A percentile compares a stretch with the other conserved stretches of the same genome.
Conservation (phyloP, 2,888 invertebrate species). For the Crepidodera aurea region DNA sequence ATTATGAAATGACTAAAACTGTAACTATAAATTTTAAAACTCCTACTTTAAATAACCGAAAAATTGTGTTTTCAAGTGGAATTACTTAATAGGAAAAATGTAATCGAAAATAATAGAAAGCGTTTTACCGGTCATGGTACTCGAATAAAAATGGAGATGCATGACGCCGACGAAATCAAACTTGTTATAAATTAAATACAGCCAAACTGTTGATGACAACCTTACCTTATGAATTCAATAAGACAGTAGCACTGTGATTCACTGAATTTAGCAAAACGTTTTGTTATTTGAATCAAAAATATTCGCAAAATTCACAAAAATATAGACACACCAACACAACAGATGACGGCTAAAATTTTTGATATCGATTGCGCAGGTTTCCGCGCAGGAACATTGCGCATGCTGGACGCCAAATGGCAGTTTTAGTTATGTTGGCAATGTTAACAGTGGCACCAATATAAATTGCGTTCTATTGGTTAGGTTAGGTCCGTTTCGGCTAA, state of each 20-base stretch:
- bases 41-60: background rate
- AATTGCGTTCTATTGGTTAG: too few species aligned
- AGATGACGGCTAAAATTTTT: slow-evolving; percentile 66
- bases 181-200: slow-evolving; percentile 56
- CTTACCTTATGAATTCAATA: slow-evolving; percentile 38
- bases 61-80: background rate
- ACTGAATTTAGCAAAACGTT: slow-evolving; percentile 48
- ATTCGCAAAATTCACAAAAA: slow-evolving; percentile 51
- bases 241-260: slow-evolving; percentile 26
- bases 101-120: slow-evolving; percentile 24
- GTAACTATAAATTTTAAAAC: background rate
- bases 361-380: slow-evolving; percentile 57
- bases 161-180: slow-evolving; percentile 57
- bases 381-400: slow-evolving; percentile 50
- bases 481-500: too few species aligned
- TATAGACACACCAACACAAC: slow-evolving; percentile 62
- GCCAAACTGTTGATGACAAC: slow-evolving; percentile 55
- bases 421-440: background rate
- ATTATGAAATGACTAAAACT: slow-evolving; percentile 3
- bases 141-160: slow-evolving; percentile 44
- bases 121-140: slow-evolving; percentile 24
- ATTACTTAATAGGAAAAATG: slow-evolving; percentile 5
- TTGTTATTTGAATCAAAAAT: slow-evolving; percentile 54
- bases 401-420: slow-evolving; percentile 16
- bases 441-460: background rate